Base-by-base conservation (phyloP, 2,113 vertebrate species). In the Ammodramus savannarum region DNA sequence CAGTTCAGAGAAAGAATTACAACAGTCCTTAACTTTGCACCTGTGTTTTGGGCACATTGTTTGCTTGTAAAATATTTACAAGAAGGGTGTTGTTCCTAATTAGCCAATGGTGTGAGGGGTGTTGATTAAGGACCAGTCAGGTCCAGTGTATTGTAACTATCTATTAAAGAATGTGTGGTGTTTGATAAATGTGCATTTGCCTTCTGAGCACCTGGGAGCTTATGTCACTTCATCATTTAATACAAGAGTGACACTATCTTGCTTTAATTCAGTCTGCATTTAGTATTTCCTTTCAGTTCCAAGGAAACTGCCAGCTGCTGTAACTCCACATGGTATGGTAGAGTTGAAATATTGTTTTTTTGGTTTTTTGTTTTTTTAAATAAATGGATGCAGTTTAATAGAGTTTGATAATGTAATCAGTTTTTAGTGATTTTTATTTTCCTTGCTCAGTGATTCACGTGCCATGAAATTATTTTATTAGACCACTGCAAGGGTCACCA, bases 381-480 rank as follows among this genome's bases (percentile, higher is more conserved):
- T 48, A 51, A 81, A 81, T 78, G 48, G 39, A 27, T 94, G 84
- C 43, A 18, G n/a, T 92, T 96, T 96, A 11, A 5, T 54, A 44
- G 62, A 90, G 87, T 93, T 95, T 87, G 89, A 29, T 96, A 91
- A 91, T 34, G 36, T 83, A 92, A 88, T 97, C 84, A 73, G 68
- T 7, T 95, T 93, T 96, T 85, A 95, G 91, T 82, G 39, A 0
- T 65, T 81, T 11, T 59, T 51, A 23, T 51, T 26, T 52, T 23
- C 55, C 65, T 83, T 71, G 74, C n/a, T 51, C 41, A 84, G 85
- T 91, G 83, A 93, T 96, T 97, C 87, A 66, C 59, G 38, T 92
- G 76, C 82, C 48, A 75, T 94, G 94, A 96, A 89, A 76, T 95
- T 96, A 94, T 97, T 98, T 97, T 93, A 96, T 98, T 97, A 97